These are phyloP conservation scores for Ceraclea dissimilis DNA, from an alignment of 2,888 invertebrate genomes.

Conservation along the genomic window DNA sequence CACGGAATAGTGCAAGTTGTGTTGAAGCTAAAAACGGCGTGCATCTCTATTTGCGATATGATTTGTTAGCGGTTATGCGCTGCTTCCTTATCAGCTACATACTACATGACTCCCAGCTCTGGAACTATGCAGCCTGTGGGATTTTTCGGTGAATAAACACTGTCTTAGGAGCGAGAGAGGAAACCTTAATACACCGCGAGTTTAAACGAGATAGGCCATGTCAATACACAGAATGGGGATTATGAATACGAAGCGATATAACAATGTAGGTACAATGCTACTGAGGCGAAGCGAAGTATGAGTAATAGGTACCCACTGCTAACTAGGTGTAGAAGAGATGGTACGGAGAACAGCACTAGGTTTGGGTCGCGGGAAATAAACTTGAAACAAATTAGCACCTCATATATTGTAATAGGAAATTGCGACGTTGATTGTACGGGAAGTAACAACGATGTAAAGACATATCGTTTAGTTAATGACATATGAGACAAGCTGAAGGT, in stretches of 20 bases:
- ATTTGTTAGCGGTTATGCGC: constrained; percentile 26
- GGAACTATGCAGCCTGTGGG: constrained; percentile 1
- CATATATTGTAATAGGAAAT: too few relatives aligned
- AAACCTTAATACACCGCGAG: background rate
- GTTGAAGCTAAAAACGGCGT: constrained; percentile 12
- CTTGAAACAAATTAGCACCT: too few relatives aligned
- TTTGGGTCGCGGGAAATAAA: too few relatives aligned
- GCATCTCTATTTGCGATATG: constrained; percentile 26
- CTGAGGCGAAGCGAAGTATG: too few relatives aligned
- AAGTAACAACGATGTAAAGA: too few relatives aligned
- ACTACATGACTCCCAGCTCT: constrained; percentile 1
- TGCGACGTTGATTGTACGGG: too few relatives aligned
- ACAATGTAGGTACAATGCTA: too few relatives aligned
- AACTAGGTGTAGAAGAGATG: too few relatives aligned
- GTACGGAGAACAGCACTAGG: too few relatives aligned
- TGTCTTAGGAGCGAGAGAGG: background rate
- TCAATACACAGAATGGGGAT: background rate
- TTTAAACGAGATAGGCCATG: background rate
- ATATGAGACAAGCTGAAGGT: too few relatives aligned
- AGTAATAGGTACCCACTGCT: too few relatives aligned
- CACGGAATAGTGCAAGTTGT: background rate
- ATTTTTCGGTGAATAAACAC: constrained; percentile 1
- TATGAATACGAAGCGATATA: background rate
- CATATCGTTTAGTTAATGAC: too few relatives aligned
- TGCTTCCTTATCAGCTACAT: constrained; percentile 2